Conservation (phyloP, 2,797 vertebrate species). For the Champsocephalus gunnari region DNA sequence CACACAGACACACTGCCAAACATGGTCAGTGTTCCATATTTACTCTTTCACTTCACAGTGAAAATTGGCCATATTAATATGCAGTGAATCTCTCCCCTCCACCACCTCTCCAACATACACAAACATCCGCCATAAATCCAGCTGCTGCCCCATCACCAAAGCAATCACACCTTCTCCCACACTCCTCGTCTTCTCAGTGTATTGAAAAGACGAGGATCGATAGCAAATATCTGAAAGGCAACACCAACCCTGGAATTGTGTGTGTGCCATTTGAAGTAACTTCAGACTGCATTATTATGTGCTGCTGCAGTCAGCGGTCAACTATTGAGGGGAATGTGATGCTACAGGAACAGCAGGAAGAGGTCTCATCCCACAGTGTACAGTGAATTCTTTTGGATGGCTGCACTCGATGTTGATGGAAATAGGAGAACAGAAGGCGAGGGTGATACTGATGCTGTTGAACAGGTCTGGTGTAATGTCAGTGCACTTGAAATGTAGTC, state of each 20-base stretch:
- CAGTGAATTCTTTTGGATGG: conserved; percentile 40
- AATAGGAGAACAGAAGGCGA: conserved; percentile 36
- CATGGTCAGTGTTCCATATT: neutral
- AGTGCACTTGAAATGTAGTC: conserved; percentile 25
- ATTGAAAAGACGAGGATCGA: conserved; percentile 35
- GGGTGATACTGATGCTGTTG: conserved; percentile 33
- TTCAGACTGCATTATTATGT: conserved; percentile 29
- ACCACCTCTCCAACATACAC: neutral
- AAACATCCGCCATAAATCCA: conserved; percentile 26
- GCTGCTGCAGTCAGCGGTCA: conserved; percentile 37
- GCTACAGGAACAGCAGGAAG: conserved; percentile 42
- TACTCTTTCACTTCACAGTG: conserved; percentile 28
- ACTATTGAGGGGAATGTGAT: conserved; percentile 55
- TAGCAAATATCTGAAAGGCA: conserved; percentile 38
- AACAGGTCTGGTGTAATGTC: conserved; percentile 36
- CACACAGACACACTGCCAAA: conserved; percentile 7
- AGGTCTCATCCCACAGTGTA: conserved; percentile 20
- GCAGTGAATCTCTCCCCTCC: conserved; percentile 17
- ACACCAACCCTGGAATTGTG: conserved; percentile 27
- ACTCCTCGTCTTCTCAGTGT: neutral
- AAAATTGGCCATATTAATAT: conserved; percentile 34
- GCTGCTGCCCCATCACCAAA: conserved; percentile 54
- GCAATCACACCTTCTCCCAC: conserved; percentile 44
- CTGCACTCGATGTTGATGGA: conserved; percentile 28
- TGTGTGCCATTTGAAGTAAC: conserved; percentile 20